Base-by-base conservation (phyloP, 2,113 vertebrate species). In the Gadus chalcogrammus region DNA sequence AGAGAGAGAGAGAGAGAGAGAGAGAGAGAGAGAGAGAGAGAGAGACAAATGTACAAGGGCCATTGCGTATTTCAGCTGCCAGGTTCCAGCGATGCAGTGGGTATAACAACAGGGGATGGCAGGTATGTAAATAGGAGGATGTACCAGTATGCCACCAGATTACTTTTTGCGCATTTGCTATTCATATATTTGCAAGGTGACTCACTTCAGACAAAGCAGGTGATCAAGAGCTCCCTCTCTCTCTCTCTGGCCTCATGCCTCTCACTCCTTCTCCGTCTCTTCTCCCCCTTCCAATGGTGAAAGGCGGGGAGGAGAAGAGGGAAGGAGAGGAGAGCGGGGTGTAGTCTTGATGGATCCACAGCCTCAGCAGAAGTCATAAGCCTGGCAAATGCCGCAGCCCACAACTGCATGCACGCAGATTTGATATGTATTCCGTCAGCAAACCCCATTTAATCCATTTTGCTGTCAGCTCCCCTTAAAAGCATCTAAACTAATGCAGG, bases 121-220 rank as follows among this genome's bases (percentile, higher is more conserved):
- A 90, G 88, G 79, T 90, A 93, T 93, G 92, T 90, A 92, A 93
- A 93, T 91, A 66, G 74, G 73, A 79, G 74, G 85, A 81, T 87
- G 90, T 87, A 89, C 82, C 87, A 79, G 79, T 78, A 82, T 73
- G 67, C 72, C 86, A 83, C 85, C 85, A 91, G 91, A 93, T 93
- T 91, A 92, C 90, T 88, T 89, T 89, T 85, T 81, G 85, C 83
- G 79, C 87, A 91, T 91, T 92, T 93, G 82, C 88, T 92, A 93
- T 93, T 93, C 92, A 93, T 92, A 89, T 92, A 91, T 93, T 91
- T 92, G 89, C 92, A 93, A 93, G 92, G 91, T 93, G 92, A 93
- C 92, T 93, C 90, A 88, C 88, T 91, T 88, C 91, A 92, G 89
- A 92, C 92, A 91, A 90, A 90, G 87, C 87, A 90, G 87, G 88